phyloP scores from a whole-genome alignment of 2,888 invertebrate species.

The Epinotia bilunana region DNA sequence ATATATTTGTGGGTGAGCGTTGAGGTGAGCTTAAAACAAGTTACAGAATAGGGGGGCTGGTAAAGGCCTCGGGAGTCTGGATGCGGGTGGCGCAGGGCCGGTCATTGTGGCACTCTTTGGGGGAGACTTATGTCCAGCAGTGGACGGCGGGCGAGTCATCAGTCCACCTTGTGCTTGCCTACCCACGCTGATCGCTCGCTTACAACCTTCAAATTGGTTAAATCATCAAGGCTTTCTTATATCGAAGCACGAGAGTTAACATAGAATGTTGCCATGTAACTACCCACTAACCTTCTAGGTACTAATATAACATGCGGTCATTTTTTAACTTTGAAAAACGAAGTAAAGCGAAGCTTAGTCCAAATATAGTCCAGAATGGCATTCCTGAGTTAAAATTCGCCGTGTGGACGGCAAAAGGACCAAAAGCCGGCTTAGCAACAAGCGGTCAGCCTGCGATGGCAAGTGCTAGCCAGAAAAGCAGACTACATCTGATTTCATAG shows the following conservation, averaged over 20 bases:
- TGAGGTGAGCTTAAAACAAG: too few species aligned
- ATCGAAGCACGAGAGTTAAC: background rate
- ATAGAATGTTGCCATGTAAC: background rate
- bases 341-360: slow-evolving; percentile 24
- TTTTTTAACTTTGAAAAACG: slow-evolving; percentile 22
- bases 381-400: slow-evolving; percentile 29
- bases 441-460: slow-evolving; percentile 20
- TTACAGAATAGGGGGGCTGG: too few species aligned
- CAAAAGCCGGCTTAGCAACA: slow-evolving; percentile 22
- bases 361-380: slow-evolving; percentile 29
- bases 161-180: too few species aligned
- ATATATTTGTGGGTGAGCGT: too few species aligned
- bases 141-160: too few species aligned
- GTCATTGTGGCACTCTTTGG: too few species aligned
- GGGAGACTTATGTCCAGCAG: too few species aligned
- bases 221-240: too few species aligned
- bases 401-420: slow-evolving; percentile 28
- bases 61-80: too few species aligned
- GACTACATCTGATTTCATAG: background rate
- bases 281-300: background rate
- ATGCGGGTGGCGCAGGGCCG: too few species aligned
- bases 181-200: too few species aligned
- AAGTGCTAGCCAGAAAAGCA: slow-evolving; percentile 4
- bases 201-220: too few species aligned
- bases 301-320: background rate